phyloP scores from a whole-genome alignment of 2,797 vertebrate species.

The Melanogrammus aeglefinus region DNA sequence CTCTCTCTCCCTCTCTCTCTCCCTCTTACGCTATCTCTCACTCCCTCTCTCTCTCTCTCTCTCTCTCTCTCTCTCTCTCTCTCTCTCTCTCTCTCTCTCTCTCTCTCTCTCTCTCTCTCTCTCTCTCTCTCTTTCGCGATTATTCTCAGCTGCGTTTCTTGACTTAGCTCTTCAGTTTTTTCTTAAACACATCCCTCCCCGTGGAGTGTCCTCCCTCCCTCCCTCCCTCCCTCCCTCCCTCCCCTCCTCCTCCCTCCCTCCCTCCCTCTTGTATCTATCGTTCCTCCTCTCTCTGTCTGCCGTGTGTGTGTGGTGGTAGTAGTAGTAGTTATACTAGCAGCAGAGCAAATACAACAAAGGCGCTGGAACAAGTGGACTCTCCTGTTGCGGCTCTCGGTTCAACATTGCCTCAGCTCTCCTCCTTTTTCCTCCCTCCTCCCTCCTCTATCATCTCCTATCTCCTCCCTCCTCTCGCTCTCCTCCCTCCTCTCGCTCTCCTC shows the following conservation, averaged over 20 bases:
- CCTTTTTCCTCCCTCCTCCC: slow-evolving; percentile 6
- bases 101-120: slow-evolving; percentile 25
- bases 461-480: slow-evolving; percentile 4
- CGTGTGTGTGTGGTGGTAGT: slow-evolving; percentile 15
- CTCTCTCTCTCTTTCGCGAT: slow-evolving; percentile 37
- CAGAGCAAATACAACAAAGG: slow-evolving; percentile 31
- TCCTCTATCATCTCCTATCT: neutral
- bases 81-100: neutral
- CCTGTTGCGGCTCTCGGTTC: slow-evolving; percentile 41
- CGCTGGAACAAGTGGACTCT: slow-evolving; percentile 44
- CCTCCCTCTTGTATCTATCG: slow-evolving; percentile 15
- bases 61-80: neutral
- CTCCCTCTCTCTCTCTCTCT: neutral
- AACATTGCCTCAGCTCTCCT: slow-evolving; percentile 8
- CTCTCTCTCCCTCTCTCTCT: too few species aligned
- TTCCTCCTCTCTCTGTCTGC: neutral
- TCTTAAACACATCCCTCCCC: slow-evolving; percentile 24
- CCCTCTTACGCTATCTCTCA: too few species aligned
- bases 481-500: neutral
- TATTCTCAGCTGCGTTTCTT: slow-evolving; percentile 50
- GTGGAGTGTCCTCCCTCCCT: slow-evolving; percentile 8
- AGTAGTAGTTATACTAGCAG: slow-evolving; percentile 34
- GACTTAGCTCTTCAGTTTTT: slow-evolving; percentile 32
- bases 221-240: slow-evolving; percentile 9
- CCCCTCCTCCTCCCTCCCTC: slow-evolving; percentile 9